These are phyloP conservation scores for Cherax quadricarinatus DNA, from an alignment of 1,140 invertebrate genomes.

Conservation along the genomic window DNA sequence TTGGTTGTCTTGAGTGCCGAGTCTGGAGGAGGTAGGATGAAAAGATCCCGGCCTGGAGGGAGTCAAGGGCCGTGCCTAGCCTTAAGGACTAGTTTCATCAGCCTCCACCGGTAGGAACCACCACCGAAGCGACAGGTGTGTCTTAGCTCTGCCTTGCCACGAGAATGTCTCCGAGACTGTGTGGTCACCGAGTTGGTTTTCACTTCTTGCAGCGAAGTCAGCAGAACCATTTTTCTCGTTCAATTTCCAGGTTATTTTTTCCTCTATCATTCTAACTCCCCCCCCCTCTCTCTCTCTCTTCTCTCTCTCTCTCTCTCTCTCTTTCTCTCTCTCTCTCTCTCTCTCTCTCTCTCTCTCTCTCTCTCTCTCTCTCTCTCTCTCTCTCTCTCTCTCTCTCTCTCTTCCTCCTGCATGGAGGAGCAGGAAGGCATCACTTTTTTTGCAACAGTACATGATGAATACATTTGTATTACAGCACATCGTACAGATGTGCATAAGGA, in stretches of 20 bases:
- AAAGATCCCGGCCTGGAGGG: background rate
- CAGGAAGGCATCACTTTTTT: too few species aligned
- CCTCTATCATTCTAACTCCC: background rate
- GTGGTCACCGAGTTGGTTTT: slow-evolving; percentile 47
- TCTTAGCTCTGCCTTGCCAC: slow-evolving; percentile 5
- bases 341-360: background rate
- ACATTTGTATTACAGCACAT: too few species aligned
- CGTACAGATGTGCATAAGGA: too few species aligned
- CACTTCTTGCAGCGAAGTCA: slow-evolving; percentile 51
- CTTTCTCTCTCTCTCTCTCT: background rate
- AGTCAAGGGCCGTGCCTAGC: background rate
- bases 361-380: background rate
- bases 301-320: too few species aligned
- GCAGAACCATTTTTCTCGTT: slow-evolving; percentile 43
- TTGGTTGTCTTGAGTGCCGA: slow-evolving; percentile 44
- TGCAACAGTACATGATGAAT: too few species aligned
- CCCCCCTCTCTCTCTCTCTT: background rate
- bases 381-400: background rate
- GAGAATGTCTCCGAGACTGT: slow-evolving; percentile 24
- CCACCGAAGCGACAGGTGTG: background rate
- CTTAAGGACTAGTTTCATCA: background rate
- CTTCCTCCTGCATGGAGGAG: too few species aligned
- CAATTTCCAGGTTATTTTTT: slow-evolving; percentile 20
- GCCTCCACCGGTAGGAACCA: background rate
- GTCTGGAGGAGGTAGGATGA: slow-evolving; percentile 47